Evolutionary conservation across 2,888 invertebrate species (phyloP), one percentile per base, ranked within the genome.

Genomic region (Chesias legatella): DNA sequence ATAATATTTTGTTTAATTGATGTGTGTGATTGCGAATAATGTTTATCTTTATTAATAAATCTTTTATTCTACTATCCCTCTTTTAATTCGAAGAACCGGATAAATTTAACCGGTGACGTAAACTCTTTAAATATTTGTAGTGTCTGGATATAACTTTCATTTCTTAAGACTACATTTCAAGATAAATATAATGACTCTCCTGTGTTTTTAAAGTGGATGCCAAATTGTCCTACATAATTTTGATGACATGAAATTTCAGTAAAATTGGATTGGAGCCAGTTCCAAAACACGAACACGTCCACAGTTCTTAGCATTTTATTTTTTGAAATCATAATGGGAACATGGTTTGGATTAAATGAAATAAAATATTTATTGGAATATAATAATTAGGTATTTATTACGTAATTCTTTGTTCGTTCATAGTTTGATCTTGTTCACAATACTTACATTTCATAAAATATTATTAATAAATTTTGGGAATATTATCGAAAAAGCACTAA

Each of bases 11-110:
- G 73, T 80, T 79, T 78, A 83, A 75, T 80, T 83, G 81, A 80
- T 78, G 82, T 77, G 82, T 80, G 79, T 83, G 84, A 79, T 75
- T 83, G 83, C 73, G 80, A 78, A 60, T 63, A 77, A 79, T 84
- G 79, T 84, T 82, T 83, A 80, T 77, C 72, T 80, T 81, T 81
- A 82, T 79, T 84, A 86, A 84, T 88, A 88, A 86, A 88, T 77
- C 79, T 81, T 79, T 81, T 84, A 84, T 78, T 80, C 78, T 80
- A 84, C 72, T 76, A 71, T 58, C 41, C 58, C 48, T 59, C 36
- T 36, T 55, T 63, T 58, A 26, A 58, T 53, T 60, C 36, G 31
- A 41, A 37, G 25, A 48, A 34, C 13, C 26, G 29, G 44, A 8
- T 56, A 17, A 41, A 60, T 56, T 48, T 58, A 63, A 56, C 50